A percentile compares a stretch with the other conserved stretches of the same genome.
Evolutionary conservation across 64 coral and sea anemone genomes (phyloP).

Genomic region (Montipora capricornis): DNA sequence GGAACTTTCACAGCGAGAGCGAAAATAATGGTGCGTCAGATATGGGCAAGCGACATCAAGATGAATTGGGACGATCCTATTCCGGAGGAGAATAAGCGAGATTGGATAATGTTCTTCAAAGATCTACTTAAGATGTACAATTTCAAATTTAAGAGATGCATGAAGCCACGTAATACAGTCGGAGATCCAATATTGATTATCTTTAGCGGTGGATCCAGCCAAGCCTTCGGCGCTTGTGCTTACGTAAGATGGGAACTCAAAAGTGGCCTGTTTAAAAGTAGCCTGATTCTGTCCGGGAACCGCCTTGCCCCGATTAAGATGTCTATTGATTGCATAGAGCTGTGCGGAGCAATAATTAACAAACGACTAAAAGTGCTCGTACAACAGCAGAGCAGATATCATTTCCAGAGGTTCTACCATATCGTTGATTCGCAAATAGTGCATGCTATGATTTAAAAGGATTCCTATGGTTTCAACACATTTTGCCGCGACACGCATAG

Average conservation of each 20-base stretch:
- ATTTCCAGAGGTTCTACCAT: conserved; percentile 28
- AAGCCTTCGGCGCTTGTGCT: conserved; percentile 36
- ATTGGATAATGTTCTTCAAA: conserved; percentile 47
- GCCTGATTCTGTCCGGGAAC: conserved; percentile 48
- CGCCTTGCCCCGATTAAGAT: conserved; percentile 57
- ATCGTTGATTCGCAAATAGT: conserved; percentile 46
- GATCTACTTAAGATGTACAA: conserved; percentile 53
- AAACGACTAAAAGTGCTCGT: conserved; percentile 39
- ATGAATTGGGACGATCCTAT: conserved; percentile 50
- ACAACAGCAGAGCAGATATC: background rate
- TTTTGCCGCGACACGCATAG: conserved; percentile 28
- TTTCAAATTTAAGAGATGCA: conserved; percentile 30
- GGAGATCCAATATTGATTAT: conserved; percentile 47
- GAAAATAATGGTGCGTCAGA: conserved; percentile 58
- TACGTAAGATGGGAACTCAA: conserved; percentile 23
- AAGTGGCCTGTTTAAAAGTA: background rate
- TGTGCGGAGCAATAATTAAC: conserved; percentile 56
- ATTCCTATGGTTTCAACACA: conserved; percentile 52
- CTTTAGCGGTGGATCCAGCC: conserved; percentile 40
- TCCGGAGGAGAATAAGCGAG: conserved; percentile 9
- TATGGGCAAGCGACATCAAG: conserved; percentile 30
- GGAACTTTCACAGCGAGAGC: conserved; percentile 48
- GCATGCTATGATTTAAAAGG: conserved; percentile 34
- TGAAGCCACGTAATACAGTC: conserved; percentile 30
- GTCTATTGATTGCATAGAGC: conserved; percentile 54